Evolutionary conservation across 2,797 vertebrate species (phyloP).

Genomic region (Gambusia yucatana): DNA sequence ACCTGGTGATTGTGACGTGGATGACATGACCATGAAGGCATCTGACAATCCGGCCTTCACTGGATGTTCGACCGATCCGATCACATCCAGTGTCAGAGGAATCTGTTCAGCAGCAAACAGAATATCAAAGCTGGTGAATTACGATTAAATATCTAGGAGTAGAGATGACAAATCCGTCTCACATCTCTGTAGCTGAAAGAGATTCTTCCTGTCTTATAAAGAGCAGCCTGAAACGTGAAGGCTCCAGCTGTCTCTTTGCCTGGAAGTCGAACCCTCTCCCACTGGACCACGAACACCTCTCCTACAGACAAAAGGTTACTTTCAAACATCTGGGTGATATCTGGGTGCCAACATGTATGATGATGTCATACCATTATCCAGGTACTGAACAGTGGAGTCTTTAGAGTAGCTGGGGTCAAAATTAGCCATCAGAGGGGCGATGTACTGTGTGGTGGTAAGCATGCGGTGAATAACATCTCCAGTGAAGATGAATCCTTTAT

Average conservation of each 20-base stretch:
- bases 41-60: constrained; percentile 94
- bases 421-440: constrained; percentile 96
- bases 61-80: constrained; percentile 88
- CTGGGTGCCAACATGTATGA: neutral
- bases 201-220: constrained; percentile 87
- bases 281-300: constrained; percentile 92
- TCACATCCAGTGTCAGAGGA: constrained; percentile 84
- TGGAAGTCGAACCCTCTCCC: constrained; percentile 90
- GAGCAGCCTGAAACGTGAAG: constrained; percentile 92
- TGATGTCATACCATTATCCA: constrained; percentile 88
- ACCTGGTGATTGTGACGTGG: constrained; percentile 83
- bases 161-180: constrained; percentile 47
- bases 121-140: neutral
- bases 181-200: constrained; percentile 93
- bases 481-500: constrained; percentile 94
- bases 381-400: constrained; percentile 90
- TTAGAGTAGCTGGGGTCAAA: constrained; percentile 94
- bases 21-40: constrained; percentile 88
- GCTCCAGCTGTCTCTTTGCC: constrained; percentile 87
- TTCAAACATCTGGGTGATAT: neutral
- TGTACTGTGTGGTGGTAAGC: constrained; percentile 94
- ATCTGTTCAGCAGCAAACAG: constrained; percentile 76
- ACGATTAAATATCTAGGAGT: neutral
- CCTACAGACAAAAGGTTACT: constrained; percentile 71
- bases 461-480: constrained; percentile 92